These are phyloP conservation scores for Siderastrea radians DNA, from an alignment of 92 coral and sea anemone species.

Conservation along the genomic window DNA sequence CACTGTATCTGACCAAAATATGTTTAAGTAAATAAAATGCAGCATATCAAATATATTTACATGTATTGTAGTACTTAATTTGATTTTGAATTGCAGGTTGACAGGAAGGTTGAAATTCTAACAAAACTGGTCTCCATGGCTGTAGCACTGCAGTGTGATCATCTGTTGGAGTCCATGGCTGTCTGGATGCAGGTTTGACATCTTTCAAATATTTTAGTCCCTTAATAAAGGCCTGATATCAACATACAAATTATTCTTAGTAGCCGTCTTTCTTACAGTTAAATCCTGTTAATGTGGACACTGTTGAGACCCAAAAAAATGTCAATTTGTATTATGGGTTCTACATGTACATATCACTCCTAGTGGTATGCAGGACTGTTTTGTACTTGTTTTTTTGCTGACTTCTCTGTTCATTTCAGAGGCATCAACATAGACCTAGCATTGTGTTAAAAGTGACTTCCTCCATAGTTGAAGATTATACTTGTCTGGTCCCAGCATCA, in stretches of 20 bases:
- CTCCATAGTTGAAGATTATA: constrained; percentile 90
- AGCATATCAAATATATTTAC: background rate
- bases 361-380: background rate
- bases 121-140: constrained; percentile 97
- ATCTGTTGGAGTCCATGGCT: constrained; percentile 91
- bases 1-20: too few species aligned
- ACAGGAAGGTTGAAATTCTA: constrained; percentile 81
- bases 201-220: background rate
- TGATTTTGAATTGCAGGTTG: constrained; percentile 44
- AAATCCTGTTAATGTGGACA: too few species aligned
- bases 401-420: constrained; percentile 51
- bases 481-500: constrained; percentile 89
- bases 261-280: too few species aligned
- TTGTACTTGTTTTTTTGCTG: background rate
- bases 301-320: too few species aligned
- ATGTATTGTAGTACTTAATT: background rate
- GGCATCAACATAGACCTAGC: constrained; percentile 81
- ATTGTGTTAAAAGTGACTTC: constrained; percentile 81
- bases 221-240: too few species aligned
- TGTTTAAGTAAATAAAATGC: background rate
- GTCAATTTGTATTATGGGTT: too few species aligned
- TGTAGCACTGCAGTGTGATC: constrained; percentile 85
- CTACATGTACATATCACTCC: background rate
- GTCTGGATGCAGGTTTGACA: constrained; percentile 93
- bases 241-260: too few species aligned